Conservation (phyloP, 1,140 invertebrate genomes). For the Drosophila arizonae region DNA sequence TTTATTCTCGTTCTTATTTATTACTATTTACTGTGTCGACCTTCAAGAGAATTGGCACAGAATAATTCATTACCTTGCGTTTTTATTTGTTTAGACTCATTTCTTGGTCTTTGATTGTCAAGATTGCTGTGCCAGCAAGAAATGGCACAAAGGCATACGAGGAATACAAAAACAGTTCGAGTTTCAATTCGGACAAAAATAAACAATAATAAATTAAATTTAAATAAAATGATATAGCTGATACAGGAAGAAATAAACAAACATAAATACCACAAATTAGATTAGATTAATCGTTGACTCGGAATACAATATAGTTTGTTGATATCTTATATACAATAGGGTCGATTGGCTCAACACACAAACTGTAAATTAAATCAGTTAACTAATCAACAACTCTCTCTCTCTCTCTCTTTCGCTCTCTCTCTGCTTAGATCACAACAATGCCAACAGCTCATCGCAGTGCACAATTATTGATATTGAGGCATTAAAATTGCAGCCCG, state of each 20-base stretch:
- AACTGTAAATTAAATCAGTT: neutral
- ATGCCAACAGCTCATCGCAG: conserved; percentile 62
- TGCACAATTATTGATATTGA: conserved; percentile 72
- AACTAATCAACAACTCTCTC: conserved; percentile 39
- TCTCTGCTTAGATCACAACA: conserved; percentile 64
- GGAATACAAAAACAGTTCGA: conserved; percentile 13
- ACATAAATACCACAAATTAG: conserved; percentile 3
- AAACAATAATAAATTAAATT: conserved; percentile 1
- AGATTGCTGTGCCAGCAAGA: conserved; percentile 26
- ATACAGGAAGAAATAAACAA: neutral
- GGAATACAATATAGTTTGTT: too few species aligned
- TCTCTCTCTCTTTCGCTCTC: conserved; percentile 13
- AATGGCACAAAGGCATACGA: conserved; percentile 1
- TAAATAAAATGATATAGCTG: conserved; percentile 11
- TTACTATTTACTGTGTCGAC: neutral
- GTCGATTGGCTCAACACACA: neutral
- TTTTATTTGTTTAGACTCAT: neutral
- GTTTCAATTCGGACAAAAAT: conserved; percentile 7
- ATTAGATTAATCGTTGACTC: conserved; percentile 6
- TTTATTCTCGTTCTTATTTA: neutral
- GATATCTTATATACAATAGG: neutral
- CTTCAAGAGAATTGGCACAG: conserved; percentile 20
- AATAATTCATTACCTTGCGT: conserved; percentile 25
- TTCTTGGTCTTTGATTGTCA: neutral
- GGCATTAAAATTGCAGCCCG: conserved; percentile 70